A percentile compares a stretch with the other conserved stretches of the same genome.
Conservation (phyloP, 1,140 invertebrate species). For the Oppia nitens region DNA sequence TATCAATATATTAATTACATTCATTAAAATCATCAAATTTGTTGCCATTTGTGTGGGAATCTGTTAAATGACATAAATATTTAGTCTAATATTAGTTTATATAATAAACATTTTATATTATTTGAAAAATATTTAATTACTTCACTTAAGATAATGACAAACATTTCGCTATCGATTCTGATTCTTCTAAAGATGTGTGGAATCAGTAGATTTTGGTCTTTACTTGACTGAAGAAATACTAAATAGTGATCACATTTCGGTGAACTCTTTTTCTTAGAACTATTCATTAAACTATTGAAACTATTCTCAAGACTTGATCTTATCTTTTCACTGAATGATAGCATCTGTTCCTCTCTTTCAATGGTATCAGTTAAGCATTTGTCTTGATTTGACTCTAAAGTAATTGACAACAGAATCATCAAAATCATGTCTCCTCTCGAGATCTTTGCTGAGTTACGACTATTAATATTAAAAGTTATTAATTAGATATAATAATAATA, state of each 20-base stretch:
- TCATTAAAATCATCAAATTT: neutral
- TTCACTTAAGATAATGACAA: neutral
- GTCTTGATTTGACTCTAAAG: neutral
- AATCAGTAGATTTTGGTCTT: neutral
- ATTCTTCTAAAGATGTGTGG: slow-evolving; percentile 10
- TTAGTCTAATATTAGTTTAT: neutral
- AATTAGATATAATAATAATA: too few species aligned
- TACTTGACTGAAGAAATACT: neutral
- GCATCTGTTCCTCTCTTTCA: neutral
- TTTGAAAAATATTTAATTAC: too few species aligned
- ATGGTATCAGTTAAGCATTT: neutral
- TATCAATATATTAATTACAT: neutral
- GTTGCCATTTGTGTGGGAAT: neutral
- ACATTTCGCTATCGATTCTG: neutral
- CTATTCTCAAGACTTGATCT: too few species aligned
- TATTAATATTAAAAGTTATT: too few species aligned
- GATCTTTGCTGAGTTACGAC: neutral
- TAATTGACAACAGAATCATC: neutral
- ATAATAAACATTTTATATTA: too few species aligned
- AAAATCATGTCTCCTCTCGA: neutral
- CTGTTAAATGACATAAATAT: neutral
- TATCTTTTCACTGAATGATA: neutral
- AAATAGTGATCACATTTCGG: neutral
- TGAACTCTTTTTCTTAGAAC: too few species aligned
- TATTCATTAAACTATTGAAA: too few species aligned